Conservation (phyloP, 1,140 invertebrate species). For the Scaptomyza pallida region DNA sequence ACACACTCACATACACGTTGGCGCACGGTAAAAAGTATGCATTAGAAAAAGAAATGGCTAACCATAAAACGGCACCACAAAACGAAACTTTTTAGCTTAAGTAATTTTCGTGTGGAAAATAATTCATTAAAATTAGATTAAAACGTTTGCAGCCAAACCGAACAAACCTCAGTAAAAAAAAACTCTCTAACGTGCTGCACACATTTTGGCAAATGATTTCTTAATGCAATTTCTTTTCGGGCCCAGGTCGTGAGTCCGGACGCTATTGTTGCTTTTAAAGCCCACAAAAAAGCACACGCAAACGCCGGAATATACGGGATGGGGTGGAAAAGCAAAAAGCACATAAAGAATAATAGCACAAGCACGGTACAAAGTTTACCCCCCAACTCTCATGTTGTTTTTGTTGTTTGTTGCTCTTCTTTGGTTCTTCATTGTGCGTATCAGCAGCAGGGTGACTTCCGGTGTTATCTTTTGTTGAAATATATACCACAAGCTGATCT, state of each 20-base stretch:
- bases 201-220: slow-evolving; percentile 71
- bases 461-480: slow-evolving; percentile 68
- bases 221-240: slow-evolving; percentile 70
- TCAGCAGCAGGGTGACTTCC: slow-evolving; percentile 67
- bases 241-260: slow-evolving; percentile 36
- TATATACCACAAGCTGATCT: slow-evolving; percentile 27
- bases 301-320: slow-evolving; percentile 34
- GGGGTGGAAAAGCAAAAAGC: slow-evolving; percentile 45
- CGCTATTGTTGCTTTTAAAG: slow-evolving; percentile 59
- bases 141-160: slow-evolving; percentile 10
- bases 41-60: slow-evolving; percentile 39
- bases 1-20: too few species aligned
- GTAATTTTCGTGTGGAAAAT: slow-evolving; percentile 58
- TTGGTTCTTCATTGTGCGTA: slow-evolving; percentile 50
- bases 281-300: slow-evolving; percentile 19
- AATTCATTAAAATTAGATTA: slow-evolving; percentile 77
- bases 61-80: slow-evolving; percentile 48
- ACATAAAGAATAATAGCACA: slow-evolving; percentile 69
- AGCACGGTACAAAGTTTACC: slow-evolving; percentile 28
- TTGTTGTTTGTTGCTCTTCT: slow-evolving; percentile 6
- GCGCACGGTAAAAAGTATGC: slow-evolving; percentile 42
- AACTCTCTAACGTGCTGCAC: slow-evolving; percentile 25
- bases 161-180: slow-evolving; percentile 17
- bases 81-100: slow-evolving; percentile 54
- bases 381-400: not conserved